A percentile compares a stretch with the other conserved stretches of the same genome.
Evolutionary conservation across 2,797 vertebrate species (phyloP).

Genomic region (Pogonophryne albipinna): DNA sequence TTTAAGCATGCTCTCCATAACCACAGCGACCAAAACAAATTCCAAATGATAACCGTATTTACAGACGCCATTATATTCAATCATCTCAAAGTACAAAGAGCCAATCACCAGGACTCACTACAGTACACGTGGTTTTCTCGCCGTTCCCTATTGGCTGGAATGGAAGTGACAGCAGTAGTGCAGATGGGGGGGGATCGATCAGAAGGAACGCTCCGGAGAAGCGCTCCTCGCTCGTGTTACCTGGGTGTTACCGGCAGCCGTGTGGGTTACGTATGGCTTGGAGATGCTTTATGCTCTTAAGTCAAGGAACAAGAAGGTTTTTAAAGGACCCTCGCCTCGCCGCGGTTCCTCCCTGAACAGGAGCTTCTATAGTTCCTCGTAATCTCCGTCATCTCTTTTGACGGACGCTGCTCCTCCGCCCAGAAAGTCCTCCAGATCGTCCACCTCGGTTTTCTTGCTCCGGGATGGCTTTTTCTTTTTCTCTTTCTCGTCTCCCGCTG

Average conservation of each 20-base stretch:
- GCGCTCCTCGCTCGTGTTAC: constrained; percentile 26
- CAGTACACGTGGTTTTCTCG: constrained; percentile 34
- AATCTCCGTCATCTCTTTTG: constrained; percentile 90
- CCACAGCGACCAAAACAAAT: constrained; percentile 66
- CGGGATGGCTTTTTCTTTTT: constrained; percentile 84
- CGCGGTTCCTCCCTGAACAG: constrained; percentile 31
- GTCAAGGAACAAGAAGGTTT: constrained; percentile 48
- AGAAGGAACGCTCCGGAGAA: constrained; percentile 31
- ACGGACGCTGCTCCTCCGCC: constrained; percentile 82
- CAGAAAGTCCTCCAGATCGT: constrained; percentile 95
- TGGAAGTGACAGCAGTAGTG: constrained; percentile 58
- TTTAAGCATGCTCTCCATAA: constrained; percentile 73
- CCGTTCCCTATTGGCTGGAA: constrained; percentile 45
- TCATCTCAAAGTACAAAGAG: constrained; percentile 48
- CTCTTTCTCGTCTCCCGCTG: constrained; percentile 83
- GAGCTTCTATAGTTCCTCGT: constrained; percentile 93
- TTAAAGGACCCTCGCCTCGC: constrained; percentile 15
- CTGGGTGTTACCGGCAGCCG: constrained; percentile 50
- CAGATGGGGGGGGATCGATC: constrained; percentile 29
- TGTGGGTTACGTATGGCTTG: constrained; percentile 76
- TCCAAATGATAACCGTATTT: constrained; percentile 55
- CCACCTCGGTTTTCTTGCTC: constrained; percentile 86
- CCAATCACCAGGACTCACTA: constrained; percentile 19
- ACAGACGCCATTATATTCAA: constrained; percentile 53
- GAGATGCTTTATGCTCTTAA: constrained; percentile 68